Evolutionary conservation across 2,888 invertebrate genomes (phyloP).

Genomic region (Scotopteryx bipunctaria): DNA sequence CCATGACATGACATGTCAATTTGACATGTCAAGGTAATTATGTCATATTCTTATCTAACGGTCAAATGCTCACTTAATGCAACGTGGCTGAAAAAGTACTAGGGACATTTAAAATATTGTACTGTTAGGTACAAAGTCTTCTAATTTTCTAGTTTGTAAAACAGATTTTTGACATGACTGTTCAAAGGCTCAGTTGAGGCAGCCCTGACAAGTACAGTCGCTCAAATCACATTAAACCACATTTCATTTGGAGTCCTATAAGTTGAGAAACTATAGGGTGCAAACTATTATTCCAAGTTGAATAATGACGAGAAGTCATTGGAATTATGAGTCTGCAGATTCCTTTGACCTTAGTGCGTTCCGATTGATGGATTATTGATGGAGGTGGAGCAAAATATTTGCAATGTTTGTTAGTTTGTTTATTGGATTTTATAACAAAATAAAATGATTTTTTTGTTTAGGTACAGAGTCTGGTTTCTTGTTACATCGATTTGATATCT

Average conservation of each 20-base stretch:
- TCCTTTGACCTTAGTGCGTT: conserved; percentile 59
- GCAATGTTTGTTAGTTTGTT: conserved; percentile 20
- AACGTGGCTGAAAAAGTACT: too few relatives aligned
- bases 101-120: too few relatives aligned
- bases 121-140: too few relatives aligned
- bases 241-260: conserved; percentile 42
- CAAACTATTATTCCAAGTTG: conserved; percentile 80
- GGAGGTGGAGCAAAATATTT: conserved; percentile 23
- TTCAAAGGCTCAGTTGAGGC: neutral
- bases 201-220: conserved; percentile 23
- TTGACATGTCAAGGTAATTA: too few relatives aligned
- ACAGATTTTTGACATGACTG: neutral
- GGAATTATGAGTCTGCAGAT: conserved; percentile 78
- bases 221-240: conserved; percentile 40
- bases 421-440: neutral
- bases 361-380: conserved; percentile 36
- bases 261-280: conserved; percentile 74
- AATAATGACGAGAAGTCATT: conserved; percentile 73
- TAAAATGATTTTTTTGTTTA: too few relatives aligned
- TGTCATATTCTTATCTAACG: too few relatives aligned
- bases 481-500: too few relatives aligned
- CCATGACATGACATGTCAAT: too few relatives aligned
- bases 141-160: too few relatives aligned
- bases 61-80: too few relatives aligned
- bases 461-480: too few relatives aligned